A percentile compares a stretch with the other conserved stretches of the same genome.
These are phyloP conservation scores for Nesometra sesokonis DNA, from an alignment of 35 echinoderm and acorn worm species.

Conservation along the genomic window DNA sequence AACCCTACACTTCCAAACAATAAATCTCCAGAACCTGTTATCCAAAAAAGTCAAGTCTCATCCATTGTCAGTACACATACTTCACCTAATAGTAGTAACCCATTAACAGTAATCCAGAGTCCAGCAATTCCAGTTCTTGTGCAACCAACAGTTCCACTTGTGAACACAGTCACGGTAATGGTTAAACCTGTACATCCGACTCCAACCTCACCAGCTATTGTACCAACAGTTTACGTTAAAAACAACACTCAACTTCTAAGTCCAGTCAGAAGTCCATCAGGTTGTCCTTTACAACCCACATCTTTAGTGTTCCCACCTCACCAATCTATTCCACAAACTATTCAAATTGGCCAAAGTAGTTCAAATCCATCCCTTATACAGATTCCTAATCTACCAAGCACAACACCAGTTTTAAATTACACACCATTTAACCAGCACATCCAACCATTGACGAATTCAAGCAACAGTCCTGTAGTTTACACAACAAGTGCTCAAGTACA, in stretches of 20 bases:
- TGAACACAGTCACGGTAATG: neutral
- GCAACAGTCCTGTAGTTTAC: neutral
- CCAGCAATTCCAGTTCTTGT: neutral
- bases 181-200: neutral
- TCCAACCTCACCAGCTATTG: neutral
- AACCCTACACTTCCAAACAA: neutral
- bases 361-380: neutral
- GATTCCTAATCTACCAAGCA: neutral
- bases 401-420: neutral
- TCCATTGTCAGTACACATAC: neutral
- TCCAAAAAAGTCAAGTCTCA: neutral
- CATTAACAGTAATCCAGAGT: neutral
- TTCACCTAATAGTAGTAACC: neutral
- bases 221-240: neutral
- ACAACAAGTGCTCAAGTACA: too few relatives aligned
- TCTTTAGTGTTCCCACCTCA: neutral
- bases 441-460: neutral
- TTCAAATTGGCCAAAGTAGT: neutral
- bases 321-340: too few relatives aligned
- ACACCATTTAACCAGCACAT: neutral
- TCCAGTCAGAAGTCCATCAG: neutral
- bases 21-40: neutral
- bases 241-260: neutral
- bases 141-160: neutral
- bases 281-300: neutral